These are phyloP conservation scores for Eristalis pertinax DNA, from an alignment of 2,888 invertebrate genomes.

Conservation along the genomic window DNA sequence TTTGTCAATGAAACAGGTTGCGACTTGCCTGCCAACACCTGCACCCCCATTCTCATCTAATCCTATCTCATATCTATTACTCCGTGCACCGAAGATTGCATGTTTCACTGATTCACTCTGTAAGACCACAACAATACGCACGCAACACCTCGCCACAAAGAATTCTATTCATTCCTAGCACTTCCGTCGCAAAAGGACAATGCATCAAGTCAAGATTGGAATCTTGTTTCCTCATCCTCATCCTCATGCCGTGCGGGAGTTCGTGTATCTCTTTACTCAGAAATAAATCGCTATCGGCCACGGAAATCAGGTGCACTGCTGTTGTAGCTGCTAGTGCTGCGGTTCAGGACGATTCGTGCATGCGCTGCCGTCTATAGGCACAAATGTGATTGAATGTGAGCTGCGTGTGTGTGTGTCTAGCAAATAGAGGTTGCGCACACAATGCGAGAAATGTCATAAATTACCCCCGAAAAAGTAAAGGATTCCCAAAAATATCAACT, in stretches of 20 bases:
- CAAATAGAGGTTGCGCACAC: conserved; percentile 67
- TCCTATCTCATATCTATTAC: background rate
- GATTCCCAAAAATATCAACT: conserved; percentile 53
- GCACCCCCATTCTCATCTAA: background rate
- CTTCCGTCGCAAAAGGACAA: conserved; percentile 65
- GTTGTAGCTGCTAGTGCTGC: conserved; percentile 21
- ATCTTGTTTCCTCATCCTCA: conserved; percentile 65
- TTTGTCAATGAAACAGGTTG: conserved; percentile 1
- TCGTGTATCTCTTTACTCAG: conserved; percentile 35
- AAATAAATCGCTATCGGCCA: conserved; percentile 70
- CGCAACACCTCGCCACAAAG: conserved; percentile 27
- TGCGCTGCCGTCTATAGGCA: background rate
- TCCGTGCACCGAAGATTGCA: background rate
- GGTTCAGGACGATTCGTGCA: conserved; percentile 21
- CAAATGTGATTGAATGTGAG: background rate
- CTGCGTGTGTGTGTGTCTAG: conserved; percentile 45
- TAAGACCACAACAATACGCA: conserved; percentile 10
- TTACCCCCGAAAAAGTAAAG: conserved; percentile 70
- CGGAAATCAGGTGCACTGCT: conserved; percentile 70
- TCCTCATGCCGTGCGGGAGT: background rate
- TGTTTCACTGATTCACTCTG: background rate
- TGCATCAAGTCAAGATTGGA: conserved; percentile 61
- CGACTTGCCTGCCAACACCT: background rate
- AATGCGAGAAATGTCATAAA: conserved; percentile 66
- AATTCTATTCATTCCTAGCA: conserved; percentile 42